Conservation (phyloP, 2,797 vertebrate genomes). For the Paratrypauchen microcephalus region DNA sequence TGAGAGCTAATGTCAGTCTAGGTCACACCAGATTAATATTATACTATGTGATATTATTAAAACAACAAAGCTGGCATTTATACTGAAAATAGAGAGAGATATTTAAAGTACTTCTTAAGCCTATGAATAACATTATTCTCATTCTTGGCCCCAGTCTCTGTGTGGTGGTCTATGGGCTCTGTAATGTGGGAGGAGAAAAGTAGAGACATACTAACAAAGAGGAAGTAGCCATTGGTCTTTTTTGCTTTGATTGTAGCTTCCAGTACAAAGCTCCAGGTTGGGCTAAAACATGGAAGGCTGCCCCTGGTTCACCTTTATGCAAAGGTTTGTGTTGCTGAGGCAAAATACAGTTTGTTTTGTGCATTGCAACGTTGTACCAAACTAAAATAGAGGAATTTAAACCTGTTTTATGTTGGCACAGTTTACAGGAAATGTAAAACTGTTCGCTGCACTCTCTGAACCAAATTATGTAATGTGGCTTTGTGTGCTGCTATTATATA, state of each 20-base stretch:
- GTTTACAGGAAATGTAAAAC: constrained; percentile 39
- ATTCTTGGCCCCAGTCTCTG: background rate
- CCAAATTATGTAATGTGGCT: background rate
- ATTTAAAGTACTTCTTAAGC: background rate
- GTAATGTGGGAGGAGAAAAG: constrained; percentile 48
- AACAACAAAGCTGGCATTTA: background rate
- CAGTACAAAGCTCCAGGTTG: background rate
- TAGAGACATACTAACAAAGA: constrained; percentile 27
- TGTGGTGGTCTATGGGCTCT: constrained; percentile 27
- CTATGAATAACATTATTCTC: background rate
- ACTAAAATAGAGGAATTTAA: constrained; percentile 1
- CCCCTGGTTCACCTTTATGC: constrained; percentile 62
- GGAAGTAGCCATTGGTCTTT: constrained; percentile 41
- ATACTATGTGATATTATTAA: background rate
- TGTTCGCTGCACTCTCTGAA: background rate
- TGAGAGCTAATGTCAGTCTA: constrained; percentile 42
- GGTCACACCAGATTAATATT: constrained; percentile 19
- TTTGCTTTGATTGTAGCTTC: constrained; percentile 47
- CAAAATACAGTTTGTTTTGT: constrained; percentile 27
- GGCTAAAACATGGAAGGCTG: constrained; percentile 50
- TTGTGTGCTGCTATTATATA: background rate
- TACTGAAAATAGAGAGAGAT: background rate
- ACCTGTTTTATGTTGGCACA: constrained; percentile 3
- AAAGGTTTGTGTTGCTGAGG: constrained; percentile 53
- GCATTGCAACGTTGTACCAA: constrained; percentile 6